phyloP scores from a whole-genome alignment of 2,888 invertebrate genomes.

The Steromphala cineraria region DNA sequence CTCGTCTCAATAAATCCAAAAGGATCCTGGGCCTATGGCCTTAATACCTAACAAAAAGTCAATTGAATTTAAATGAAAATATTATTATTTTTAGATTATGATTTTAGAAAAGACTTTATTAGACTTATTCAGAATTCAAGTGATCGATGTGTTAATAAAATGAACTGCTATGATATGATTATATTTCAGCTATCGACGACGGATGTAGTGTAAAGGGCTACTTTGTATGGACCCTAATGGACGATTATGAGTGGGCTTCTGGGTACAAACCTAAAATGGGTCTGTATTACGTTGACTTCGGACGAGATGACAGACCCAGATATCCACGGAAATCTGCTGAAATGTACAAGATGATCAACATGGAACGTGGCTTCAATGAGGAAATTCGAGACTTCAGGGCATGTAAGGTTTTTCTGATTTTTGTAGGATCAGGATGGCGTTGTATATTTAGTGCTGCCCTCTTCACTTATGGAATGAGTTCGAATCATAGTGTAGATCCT shows the following conservation, averaged over 20 bases:
- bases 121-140: too few species aligned
- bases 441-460: too few species aligned
- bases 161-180: too few species aligned
- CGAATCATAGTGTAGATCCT: too few species aligned
- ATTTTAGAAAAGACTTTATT: too few species aligned
- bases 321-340: slow-evolving; percentile 81
- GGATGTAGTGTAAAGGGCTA: slow-evolving; percentile 79
- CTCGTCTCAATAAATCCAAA: too few species aligned
- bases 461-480: too few species aligned
- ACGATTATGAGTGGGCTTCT: slow-evolving; percentile 87
- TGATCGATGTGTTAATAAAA: too few species aligned
- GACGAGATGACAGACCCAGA: slow-evolving; percentile 81
- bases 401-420: slow-evolving; percentile 28
- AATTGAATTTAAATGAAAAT: too few species aligned
- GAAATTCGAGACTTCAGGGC: slow-evolving; percentile 33
- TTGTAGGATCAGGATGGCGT: background rate
- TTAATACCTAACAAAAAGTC: too few species aligned
- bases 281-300: slow-evolving; percentile 84
- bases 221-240: slow-evolving; percentile 86
- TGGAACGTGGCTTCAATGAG: slow-evolving; percentile 50
- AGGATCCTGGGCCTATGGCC: too few species aligned
- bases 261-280: slow-evolving; percentile 85
- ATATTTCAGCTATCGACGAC: slow-evolving; percentile 47
- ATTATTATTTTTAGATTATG: too few species aligned
- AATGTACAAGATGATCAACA: slow-evolving; percentile 58